Conservation (phyloP, 2,113 vertebrate species). For the Chlorodrepanis virens region DNA sequence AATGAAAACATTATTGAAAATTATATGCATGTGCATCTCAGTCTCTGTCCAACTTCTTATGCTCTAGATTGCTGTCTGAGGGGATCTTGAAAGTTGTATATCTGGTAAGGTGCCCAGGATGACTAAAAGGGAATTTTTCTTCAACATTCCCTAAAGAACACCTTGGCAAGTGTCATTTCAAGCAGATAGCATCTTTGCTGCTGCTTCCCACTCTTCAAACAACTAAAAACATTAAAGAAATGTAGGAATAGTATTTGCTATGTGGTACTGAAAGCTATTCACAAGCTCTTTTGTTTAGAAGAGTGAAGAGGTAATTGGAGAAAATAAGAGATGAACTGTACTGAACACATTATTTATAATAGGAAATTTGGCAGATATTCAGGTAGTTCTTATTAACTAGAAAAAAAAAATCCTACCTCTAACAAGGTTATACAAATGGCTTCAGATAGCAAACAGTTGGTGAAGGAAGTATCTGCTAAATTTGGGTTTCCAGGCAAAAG, state of each 20-base stretch:
- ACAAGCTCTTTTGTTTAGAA: background rate
- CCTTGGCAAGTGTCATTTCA: background rate
- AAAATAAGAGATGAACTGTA: background rate
- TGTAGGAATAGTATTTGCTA: background rate
- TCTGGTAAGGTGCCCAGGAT: background rate
- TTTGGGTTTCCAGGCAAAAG: background rate
- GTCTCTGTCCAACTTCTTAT: background rate
- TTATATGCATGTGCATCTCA: background rate
- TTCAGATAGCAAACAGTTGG: background rate
- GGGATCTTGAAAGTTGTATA: background rate
- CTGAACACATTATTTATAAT: background rate
- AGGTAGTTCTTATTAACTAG: background rate
- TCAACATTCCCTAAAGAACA: background rate
- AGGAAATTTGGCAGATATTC: background rate
- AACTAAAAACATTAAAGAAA: background rate
- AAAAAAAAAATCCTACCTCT: background rate
- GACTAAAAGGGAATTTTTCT: background rate
- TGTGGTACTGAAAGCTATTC: background rate
- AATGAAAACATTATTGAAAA: background rate
- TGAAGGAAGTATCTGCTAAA: background rate
- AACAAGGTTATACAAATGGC: background rate
- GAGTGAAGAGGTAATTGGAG: fast-evolving
- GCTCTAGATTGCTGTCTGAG: background rate
- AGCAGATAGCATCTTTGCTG: background rate
- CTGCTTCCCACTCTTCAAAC: background rate